phyloP scores from a whole-genome alignment of 2,113 vertebrate genomes.

The Apistogramma diplotaenia region DNA sequence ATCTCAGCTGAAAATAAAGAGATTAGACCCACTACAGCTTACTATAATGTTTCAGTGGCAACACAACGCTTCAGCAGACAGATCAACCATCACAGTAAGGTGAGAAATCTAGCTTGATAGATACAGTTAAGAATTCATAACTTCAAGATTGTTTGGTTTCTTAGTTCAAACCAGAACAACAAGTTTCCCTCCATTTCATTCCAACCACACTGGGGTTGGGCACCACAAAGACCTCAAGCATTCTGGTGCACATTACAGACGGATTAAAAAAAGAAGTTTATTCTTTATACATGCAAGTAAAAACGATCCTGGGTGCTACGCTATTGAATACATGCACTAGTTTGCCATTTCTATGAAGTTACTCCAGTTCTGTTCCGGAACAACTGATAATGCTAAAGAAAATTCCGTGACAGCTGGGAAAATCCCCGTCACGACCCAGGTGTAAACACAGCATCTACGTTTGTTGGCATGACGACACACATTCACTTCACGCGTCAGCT shows the following conservation, averaged over 20 bases:
- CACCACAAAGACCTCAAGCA: not conserved
- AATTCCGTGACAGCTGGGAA: conserved; percentile 27
- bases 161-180: conserved; percentile 6
- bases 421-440: conserved; percentile 22
- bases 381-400: conserved; percentile 4
- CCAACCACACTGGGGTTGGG: not conserved
- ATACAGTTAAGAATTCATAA: not conserved
- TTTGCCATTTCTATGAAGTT: not conserved
- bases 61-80: not conserved
- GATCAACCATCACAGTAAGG: not conserved
- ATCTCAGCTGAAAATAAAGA: not conserved
- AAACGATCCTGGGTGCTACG: not conserved
- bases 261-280: not conserved
- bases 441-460: conserved; percentile 7
- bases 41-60: not conserved
- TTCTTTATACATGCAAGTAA: not conserved
- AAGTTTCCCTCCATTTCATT: conserved; percentile 19
- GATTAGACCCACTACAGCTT: not conserved
- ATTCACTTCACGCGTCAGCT: conserved; percentile 6
- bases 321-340: accelerated
- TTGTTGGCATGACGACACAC: not conserved
- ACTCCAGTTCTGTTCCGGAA: not conserved
- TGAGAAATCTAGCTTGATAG: not conserved
- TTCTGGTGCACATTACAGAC: accelerated
- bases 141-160: not conserved